A percentile compares a stretch with the other conserved stretches of the same genome.
phyloP scores from a whole-genome alignment of 2,888 invertebrate species.

The Rhingia campestris region DNA sequence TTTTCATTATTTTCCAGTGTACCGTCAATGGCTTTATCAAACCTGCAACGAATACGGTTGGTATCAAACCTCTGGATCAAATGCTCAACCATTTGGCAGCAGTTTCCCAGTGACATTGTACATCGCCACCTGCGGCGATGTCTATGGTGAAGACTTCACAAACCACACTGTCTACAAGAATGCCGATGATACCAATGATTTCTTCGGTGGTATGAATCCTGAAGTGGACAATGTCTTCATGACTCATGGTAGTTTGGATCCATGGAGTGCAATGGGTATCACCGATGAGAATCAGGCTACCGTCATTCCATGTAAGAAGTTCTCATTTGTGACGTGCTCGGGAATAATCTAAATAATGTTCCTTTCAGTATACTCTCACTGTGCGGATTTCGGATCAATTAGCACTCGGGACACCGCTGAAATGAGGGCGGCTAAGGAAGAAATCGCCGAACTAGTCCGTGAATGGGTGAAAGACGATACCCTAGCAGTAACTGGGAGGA shows the following conservation, averaged over 20 bases:
- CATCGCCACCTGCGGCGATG: conserved; percentile 78
- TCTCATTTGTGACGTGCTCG: neutral
- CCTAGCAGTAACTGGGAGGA: neutral
- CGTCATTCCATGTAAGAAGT: conserved; percentile 77
- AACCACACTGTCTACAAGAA: conserved; percentile 75
- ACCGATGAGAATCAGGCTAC: conserved; percentile 78
- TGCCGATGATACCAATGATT: conserved; percentile 81
- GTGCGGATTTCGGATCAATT: conserved; percentile 79
- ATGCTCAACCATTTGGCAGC: conserved; percentile 84
- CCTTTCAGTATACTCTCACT: conserved; percentile 77
- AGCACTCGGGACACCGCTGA: conserved; percentile 76
- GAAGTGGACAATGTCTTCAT: conserved; percentile 84
- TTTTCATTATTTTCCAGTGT: conserved; percentile 82
- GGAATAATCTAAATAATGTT: neutral
- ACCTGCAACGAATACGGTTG: conserved; percentile 94
- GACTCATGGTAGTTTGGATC: conserved; percentile 84
- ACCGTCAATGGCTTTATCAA: conserved; percentile 91
- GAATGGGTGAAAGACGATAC: conserved; percentile 77
- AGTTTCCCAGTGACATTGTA: conserved; percentile 79
- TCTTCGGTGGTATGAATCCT: conserved; percentile 83
- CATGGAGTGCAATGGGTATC: conserved; percentile 84
- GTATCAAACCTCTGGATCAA: conserved; percentile 88
- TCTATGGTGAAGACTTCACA: conserved; percentile 77
- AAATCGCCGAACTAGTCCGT: conserved; percentile 77
- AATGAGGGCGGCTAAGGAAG: conserved; percentile 79